These are phyloP conservation scores for Eriocheir sinensis DNA, from an alignment of 1,140 invertebrate genomes.

Conservation along the genomic window DNA sequence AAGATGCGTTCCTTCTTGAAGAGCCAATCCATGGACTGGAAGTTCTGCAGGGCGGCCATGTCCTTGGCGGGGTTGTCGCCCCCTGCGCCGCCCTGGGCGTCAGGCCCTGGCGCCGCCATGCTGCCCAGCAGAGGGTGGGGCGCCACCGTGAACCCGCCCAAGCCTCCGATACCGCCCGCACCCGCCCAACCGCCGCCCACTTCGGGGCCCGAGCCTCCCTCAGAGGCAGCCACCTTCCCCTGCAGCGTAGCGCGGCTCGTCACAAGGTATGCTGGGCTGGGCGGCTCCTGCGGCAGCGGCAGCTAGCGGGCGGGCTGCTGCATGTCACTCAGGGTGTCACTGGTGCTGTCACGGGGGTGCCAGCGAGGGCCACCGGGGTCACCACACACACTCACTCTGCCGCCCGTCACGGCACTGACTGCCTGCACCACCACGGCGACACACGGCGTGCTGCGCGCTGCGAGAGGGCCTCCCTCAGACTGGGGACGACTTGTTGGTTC, in stretches of 20 bases:
- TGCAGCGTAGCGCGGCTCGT: not conserved
- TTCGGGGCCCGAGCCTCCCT: slow-evolving; percentile 73
- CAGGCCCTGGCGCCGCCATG: slow-evolving; percentile 78
- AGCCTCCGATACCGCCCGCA: slow-evolving; percentile 63
- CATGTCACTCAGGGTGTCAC: slow-evolving; percentile 63
- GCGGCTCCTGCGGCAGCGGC: slow-evolving; percentile 45
- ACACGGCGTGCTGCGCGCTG: slow-evolving; percentile 75
- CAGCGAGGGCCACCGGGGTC: slow-evolving; percentile 18
- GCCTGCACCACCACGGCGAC: slow-evolving; percentile 71
- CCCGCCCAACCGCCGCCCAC: slow-evolving; percentile 74
- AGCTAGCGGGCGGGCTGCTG: slow-evolving; percentile 48
- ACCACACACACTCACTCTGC: slow-evolving; percentile 60
- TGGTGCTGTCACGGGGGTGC: slow-evolving; percentile 57
- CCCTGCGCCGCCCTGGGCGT: slow-evolving; percentile 72
- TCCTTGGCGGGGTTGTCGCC: slow-evolving; percentile 78
- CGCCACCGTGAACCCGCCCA: slow-evolving; percentile 75
- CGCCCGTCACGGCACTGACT: slow-evolving; percentile 45
- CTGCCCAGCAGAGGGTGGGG: slow-evolving; percentile 75
- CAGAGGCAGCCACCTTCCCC: slow-evolving; percentile 75
- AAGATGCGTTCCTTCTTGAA: slow-evolving; percentile 96
- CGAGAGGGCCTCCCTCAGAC: slow-evolving; percentile 75
- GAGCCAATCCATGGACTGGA: slow-evolving; percentile 96
- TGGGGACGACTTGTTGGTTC: slow-evolving; percentile 73
- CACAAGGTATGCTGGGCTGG: not conserved
- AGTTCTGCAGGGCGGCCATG: slow-evolving; percentile 88